A percentile compares a stretch with the other conserved stretches of the same genome.
Evolutionary conservation across 2,797 vertebrate species (phyloP).

Genomic region (Aldrovandia affinis): DNA sequence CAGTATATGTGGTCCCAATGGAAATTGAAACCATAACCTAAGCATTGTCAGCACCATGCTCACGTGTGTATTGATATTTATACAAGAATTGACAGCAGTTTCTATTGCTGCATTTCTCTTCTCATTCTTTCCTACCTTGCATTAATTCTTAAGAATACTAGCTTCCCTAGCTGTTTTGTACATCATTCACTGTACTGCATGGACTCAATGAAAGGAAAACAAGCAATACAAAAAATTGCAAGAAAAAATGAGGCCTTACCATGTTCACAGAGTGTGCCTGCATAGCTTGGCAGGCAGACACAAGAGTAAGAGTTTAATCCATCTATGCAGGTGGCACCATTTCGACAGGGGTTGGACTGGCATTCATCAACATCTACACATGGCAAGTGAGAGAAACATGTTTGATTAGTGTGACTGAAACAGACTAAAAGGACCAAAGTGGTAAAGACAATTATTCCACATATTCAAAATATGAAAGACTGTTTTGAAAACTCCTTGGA

Average conservation of each 20-base stretch:
- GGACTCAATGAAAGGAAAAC: too few species aligned
- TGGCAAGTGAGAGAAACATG: not conserved
- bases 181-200: too few species aligned
- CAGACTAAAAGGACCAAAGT: not conserved
- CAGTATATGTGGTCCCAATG: too few species aligned
- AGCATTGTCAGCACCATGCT: too few species aligned
- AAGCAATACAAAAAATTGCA: not conserved
- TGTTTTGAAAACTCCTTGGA: not conserved
- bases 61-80: too few species aligned
- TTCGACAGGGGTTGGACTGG: conserved; percentile 89
- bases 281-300: conserved; percentile 91
- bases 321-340: conserved; percentile 90
- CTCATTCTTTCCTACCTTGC: not conserved
- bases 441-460: not conserved
- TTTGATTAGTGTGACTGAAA: not conserved
- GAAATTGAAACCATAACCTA: too few species aligned
- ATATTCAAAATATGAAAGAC: not conserved
- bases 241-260: conserved; percentile 66
- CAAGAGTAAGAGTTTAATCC: conserved; percentile 83
- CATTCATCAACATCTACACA: conserved; percentile 89
- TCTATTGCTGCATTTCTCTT: too few species aligned
- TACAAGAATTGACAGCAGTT: too few species aligned
- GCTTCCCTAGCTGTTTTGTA: too few species aligned
- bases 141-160: not conserved
- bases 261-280: conserved; percentile 84